A percentile compares a stretch with the other conserved stretches of the same genome.
Conservation (phyloP, 2,888 invertebrate genomes). For the Cheilosia variabilis region DNA sequence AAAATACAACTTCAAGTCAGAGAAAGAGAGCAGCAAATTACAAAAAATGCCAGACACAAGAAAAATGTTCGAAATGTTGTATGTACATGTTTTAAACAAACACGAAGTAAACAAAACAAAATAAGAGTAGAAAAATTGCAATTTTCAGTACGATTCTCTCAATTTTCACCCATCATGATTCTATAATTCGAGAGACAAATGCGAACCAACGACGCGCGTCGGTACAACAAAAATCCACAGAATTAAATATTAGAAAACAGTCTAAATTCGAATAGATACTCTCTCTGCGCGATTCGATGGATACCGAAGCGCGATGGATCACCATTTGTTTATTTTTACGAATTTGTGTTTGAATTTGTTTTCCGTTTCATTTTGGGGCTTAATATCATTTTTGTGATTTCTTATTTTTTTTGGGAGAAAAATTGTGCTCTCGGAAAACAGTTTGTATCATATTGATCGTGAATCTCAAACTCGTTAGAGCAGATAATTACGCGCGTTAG, state of each 20-base stretch:
- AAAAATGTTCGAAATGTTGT: conserved; percentile 33
- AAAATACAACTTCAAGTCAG: conserved; percentile 44
- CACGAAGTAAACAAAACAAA: conserved; percentile 38
- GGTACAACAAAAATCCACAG: conserved; percentile 20
- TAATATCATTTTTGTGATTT: too few relatives aligned
- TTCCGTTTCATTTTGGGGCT: conserved; percentile 21
- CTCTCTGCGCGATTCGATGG: conserved; percentile 14
- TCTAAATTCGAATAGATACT: conserved; percentile 36
- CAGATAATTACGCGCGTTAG: conserved; percentile 29
- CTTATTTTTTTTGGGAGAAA: conserved; percentile 6
- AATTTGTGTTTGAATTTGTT: conserved; percentile 35
- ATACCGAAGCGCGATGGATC: conserved; percentile 23
- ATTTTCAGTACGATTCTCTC: conserved; percentile 13
- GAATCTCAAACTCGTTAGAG: conserved; percentile 38
- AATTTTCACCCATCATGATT: conserved; percentile 8
- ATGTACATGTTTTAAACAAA: conserved; percentile 39
- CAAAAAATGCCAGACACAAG: conserved; percentile 16
- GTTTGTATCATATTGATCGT: conserved; percentile 35
- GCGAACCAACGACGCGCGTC: conserved; percentile 23
- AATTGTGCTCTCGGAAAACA: conserved; percentile 10
- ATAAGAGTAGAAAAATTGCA: conserved; percentile 35
- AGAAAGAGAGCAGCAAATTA: conserved; percentile 17
- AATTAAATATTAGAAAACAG: conserved; percentile 25
- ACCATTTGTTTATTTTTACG: conserved; percentile 46
- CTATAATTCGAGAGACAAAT: conserved; percentile 27